Evolutionary conservation across 2,113 vertebrate genomes (phyloP).

Genomic region (Heterotis niloticus): DNA sequence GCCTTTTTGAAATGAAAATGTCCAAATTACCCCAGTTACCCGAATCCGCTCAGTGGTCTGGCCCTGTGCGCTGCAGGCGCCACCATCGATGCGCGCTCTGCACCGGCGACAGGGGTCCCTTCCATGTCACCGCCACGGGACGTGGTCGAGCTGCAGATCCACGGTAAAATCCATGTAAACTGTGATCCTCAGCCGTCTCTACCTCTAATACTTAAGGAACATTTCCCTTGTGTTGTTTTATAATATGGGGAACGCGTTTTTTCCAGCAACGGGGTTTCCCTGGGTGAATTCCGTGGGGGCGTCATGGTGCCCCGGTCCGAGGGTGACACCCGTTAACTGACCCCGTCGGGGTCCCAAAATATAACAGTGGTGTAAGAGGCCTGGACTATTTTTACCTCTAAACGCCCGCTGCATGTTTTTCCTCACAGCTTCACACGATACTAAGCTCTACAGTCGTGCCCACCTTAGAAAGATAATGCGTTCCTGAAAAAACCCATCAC

Average conservation of each 20-base stretch:
- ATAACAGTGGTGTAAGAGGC: constrained; percentile 58
- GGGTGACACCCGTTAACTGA: constrained; percentile 35
- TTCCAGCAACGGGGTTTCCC: neutral
- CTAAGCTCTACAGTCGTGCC: neutral
- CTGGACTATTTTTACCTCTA: constrained; percentile 64
- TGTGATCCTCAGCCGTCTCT: neutral
- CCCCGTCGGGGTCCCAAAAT: constrained; percentile 52
- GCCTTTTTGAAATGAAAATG: constrained; percentile 28
- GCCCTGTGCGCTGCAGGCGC: constrained; percentile 24
- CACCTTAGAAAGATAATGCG: constrained; percentile 41
- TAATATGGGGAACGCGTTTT: neutral
- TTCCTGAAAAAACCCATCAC: neutral
- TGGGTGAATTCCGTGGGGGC: neutral
- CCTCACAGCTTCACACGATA: neutral
- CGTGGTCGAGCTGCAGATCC: constrained; percentile 56
- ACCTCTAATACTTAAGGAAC: neutral
- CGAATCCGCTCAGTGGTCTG: constrained; percentile 52
- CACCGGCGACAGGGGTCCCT: constrained; percentile 35
- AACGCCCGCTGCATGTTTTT: constrained; percentile 45
- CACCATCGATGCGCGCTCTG: constrained; percentile 32
- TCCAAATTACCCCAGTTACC: constrained; percentile 49
- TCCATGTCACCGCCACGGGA: constrained; percentile 55
- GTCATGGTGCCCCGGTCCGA: constrained; percentile 43
- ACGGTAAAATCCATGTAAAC: neutral
- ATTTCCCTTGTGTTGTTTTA: too few species aligned